phyloP scores from a whole-genome alignment of 2,888 invertebrate genomes.

The Mythimna loreyi region DNA sequence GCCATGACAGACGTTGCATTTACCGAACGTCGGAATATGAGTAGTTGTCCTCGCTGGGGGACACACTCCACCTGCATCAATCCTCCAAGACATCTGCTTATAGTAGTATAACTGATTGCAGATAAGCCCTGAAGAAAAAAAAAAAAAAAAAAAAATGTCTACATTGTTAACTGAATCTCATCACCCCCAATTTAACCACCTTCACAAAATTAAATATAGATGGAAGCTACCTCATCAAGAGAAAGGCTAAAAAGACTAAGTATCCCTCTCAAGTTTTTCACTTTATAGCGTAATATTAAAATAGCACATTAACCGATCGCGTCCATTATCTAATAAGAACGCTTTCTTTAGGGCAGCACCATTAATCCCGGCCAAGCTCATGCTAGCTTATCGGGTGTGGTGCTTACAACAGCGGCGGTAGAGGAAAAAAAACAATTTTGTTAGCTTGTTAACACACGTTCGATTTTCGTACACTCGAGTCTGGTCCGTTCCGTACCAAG shows the following conservation, averaged over 20 bases:
- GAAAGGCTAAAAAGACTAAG: slow-evolving; percentile 7
- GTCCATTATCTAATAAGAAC: slow-evolving; percentile 84
- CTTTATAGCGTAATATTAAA: slow-evolving; percentile 60
- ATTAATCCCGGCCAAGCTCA: slow-evolving; percentile 78
- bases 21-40: no score
- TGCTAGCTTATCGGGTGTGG: slow-evolving; percentile 68
- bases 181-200: not conserved
- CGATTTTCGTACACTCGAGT: no score
- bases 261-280: slow-evolving; percentile 28
- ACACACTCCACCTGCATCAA: no score
- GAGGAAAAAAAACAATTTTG: not conserved
- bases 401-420: slow-evolving; percentile 55
- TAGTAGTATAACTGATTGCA: no score
- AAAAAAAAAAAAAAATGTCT: no score
- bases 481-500: no score
- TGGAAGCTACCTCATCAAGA: not conserved
- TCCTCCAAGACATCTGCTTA: no score
- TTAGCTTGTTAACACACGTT: no score
- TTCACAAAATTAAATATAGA: not conserved
- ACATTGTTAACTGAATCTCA: no score
- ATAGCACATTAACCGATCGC: slow-evolving; percentile 73
- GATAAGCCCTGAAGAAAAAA: no score
- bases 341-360: slow-evolving; percentile 77
- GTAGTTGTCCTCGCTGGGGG: no score
- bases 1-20: no score